Conservation (phyloP, 2,113 vertebrate species). For the Aythya baeri region DNA sequence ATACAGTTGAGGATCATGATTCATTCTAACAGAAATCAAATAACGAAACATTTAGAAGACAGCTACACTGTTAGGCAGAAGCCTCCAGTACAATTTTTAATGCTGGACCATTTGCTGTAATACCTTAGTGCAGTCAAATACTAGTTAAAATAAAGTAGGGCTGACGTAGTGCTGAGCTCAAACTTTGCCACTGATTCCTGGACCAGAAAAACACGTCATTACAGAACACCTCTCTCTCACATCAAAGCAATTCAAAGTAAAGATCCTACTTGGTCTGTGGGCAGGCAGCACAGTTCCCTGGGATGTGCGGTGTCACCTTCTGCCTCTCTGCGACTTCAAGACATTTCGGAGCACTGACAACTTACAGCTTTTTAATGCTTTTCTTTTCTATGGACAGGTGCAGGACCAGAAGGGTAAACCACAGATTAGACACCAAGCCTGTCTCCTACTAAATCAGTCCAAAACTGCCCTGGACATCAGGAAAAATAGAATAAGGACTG, state of each 20-base stretch:
- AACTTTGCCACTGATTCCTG: neutral
- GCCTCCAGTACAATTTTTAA: neutral
- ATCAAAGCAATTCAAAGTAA: neutral
- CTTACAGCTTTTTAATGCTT: neutral
- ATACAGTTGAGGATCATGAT: neutral
- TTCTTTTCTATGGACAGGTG: neutral
- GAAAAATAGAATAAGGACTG: neutral
- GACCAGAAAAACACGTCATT: neutral
- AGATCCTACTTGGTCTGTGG: neutral
- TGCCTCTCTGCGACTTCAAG: neutral
- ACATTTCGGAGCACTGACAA: neutral
- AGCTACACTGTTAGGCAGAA: neutral
- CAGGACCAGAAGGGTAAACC: neutral
- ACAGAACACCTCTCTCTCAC: neutral
- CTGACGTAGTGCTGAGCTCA: neutral
- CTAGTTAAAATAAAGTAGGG: too few relatives aligned
- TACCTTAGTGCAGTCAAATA: too few relatives aligned
- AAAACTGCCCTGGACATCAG: neutral
- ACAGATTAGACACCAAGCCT: neutral
- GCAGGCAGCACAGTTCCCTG: neutral
- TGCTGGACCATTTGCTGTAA: neutral
- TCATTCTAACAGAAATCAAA: neutral
- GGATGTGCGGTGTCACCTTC: neutral
- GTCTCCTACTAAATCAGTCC: neutral
- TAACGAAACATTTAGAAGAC: neutral